Percentiles rank a stretch among this genome's conserved stretches.
These are phyloP conservation scores for Forbesichthys agassizii DNA, from an alignment of 2,113 vertebrate genomes.

Conservation along the genomic window DNA sequence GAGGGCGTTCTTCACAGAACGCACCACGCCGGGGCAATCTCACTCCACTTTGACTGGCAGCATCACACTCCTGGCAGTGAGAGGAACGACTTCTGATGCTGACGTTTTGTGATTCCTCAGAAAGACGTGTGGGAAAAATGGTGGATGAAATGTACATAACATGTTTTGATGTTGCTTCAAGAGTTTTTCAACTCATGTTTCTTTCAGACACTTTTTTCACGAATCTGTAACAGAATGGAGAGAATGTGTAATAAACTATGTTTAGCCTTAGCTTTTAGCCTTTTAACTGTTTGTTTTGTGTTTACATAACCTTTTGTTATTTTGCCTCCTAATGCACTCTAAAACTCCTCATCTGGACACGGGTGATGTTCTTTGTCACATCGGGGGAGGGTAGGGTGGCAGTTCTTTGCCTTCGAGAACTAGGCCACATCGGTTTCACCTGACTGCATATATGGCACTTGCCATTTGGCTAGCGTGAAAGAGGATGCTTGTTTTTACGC, in stretches of 20 bases:
- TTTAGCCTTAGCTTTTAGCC: not conserved
- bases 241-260: not conserved
- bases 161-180: too few relatives aligned
- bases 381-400: conserved; percentile 15
- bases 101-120: conserved; percentile 32
- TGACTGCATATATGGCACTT: conserved; percentile 76
- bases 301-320: conserved; percentile 19
- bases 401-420: conserved; percentile 54
- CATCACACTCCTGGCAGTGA: conserved; percentile 43
- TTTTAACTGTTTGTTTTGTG: not conserved
- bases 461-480: conserved; percentile 75
- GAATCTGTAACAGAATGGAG: too few relatives aligned
- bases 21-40: conserved; percentile 44
- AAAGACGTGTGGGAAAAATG: too few relatives aligned
- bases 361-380: too few relatives aligned
- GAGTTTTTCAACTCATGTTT: too few relatives aligned
- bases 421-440: conserved; percentile 69
- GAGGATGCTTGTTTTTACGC: conserved; percentile 62
- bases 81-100: conserved; percentile 22
- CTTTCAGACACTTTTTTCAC: too few relatives aligned
- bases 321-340: too few relatives aligned
- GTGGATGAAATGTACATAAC: too few relatives aligned
- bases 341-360: too few relatives aligned
- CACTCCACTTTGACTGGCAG: conserved; percentile 49
- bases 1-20: conserved; percentile 57